Evolutionary conservation across 2,113 vertebrate species (phyloP), one percentile per base, ranked within the genome.

Genomic region (Felis chaus): DNA sequence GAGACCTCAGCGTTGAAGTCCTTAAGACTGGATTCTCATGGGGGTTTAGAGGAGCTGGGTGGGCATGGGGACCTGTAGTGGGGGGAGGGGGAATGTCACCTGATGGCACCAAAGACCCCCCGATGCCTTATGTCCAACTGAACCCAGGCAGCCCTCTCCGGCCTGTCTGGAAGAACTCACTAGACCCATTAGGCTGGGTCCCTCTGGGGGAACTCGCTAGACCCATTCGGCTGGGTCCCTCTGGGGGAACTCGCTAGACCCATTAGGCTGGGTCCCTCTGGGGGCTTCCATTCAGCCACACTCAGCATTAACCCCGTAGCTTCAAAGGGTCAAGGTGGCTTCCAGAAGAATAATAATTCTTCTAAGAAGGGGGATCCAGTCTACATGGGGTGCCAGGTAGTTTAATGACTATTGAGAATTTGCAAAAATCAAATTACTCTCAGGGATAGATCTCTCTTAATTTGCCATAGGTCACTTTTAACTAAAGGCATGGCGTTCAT

Each of bases 41-140:
- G 71, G 11, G 50, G 8, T 65, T 27, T 78, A n/a, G 50, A 89
- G 80, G 66, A 57, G 82, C 41, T 21, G 2, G 57, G 4, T 39
- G 45, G 45, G 63, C 31, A 12, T 1, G 0, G 18, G 61, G 50
- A 63, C 31, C 78, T 83, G 10, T 25, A 18, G 27, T 5, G 31
- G 69, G 53, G 18, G 8, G 1, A 0, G 19, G 15, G 29, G 36
- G 5, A 18, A n/a, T 29, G n/a, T 4, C 16, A 13, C 19, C 8
- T 9, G 7, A 19, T 53, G 81, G 31, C 79, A 61, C 45, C 61
- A 39, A 87, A 82, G 66, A 55, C 27, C 8, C 39, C 14, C 45
- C 0, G 0, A 45, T 31, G 29, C 5, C 19, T 65, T 10, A 1
- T 3, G 53, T 27, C 36, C 48, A 4, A 4, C 48, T 36, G 50